Percentiles rank a stretch among this genome's conserved stretches.
Conservation (phyloP, 2,113 vertebrate species). For the Calyptommatus sinebrachiatus region DNA sequence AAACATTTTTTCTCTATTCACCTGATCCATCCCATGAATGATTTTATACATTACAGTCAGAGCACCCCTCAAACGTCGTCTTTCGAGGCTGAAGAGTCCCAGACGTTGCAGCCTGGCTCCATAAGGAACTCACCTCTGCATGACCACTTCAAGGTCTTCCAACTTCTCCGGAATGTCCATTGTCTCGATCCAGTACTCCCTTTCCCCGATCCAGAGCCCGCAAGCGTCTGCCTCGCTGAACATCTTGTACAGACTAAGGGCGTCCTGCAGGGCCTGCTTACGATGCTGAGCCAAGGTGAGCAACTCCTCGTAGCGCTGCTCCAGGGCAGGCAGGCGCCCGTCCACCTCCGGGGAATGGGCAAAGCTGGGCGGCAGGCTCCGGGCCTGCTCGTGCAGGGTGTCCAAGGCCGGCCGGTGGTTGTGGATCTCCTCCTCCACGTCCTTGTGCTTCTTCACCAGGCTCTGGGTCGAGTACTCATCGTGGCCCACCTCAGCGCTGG, state of each 20-base stretch:
- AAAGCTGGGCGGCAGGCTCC: conserved; percentile 66
- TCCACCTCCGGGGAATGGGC: conserved; percentile 65
- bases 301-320: conserved; percentile 82
- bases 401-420: conserved; percentile 83
- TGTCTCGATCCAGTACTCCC: conserved; percentile 89
- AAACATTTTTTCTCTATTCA: too few species aligned
- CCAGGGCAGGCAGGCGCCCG: conserved; percentile 79
- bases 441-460: conserved; percentile 85
- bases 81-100: too few species aligned
- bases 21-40: too few species aligned
- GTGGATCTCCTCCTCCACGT: conserved; percentile 88
- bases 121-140: conserved; percentile 78
- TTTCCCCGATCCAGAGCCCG: conserved; percentile 89
- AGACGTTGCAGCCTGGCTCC: too few species aligned
- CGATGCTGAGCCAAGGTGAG: conserved; percentile 75
- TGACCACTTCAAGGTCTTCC: conserved; percentile 94
- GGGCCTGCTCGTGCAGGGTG: conserved; percentile 80
- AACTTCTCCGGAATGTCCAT: conserved; percentile 88
- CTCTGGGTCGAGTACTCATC: conserved; percentile 91
- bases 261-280: conserved; percentile 81
- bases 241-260: conserved; percentile 85
- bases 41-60: too few species aligned
- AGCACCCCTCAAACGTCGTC: too few species aligned
- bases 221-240: conserved; percentile 92
- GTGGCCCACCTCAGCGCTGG: conserved; percentile 86